phyloP scores from a whole-genome alignment of 2,888 invertebrate species.

The Tubiluchus corallicola region DNA sequence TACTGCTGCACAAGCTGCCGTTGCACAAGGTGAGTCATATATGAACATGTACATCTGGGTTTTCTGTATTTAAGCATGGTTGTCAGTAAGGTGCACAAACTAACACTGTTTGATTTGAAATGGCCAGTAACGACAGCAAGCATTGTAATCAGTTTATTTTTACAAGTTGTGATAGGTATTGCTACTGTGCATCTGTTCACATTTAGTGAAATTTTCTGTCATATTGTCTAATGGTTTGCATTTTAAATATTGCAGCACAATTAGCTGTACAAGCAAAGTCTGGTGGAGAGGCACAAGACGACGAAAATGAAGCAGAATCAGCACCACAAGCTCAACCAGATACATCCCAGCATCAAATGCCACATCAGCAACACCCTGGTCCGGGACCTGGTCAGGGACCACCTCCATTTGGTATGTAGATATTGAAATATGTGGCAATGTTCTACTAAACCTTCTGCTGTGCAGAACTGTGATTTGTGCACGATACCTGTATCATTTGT shows the following conservation, averaged over 20 bases:
- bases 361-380: not conserved
- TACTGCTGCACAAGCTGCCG: conserved; percentile 21
- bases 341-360: not conserved
- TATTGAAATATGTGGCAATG: too few relatives aligned
- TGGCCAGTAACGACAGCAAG: too few relatives aligned
- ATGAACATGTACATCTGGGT: conserved; percentile 2
- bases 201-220: too few relatives aligned
- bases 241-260: not conserved
- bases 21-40: conserved; percentile 22
- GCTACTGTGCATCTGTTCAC: too few relatives aligned
- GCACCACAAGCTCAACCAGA: not conserved
- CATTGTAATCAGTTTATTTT: too few relatives aligned
- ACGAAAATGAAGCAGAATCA: not conserved
- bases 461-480: too few relatives aligned
- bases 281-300: not conserved
- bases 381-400: conserved; percentile 28
- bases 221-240: too few relatives aligned
- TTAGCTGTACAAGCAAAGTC: not conserved
- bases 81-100: too few relatives aligned
- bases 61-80: conserved; percentile 8
- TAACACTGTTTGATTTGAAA: too few relatives aligned
- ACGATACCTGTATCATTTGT: too few relatives aligned
- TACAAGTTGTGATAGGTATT: too few relatives aligned
- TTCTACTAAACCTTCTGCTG: too few relatives aligned
- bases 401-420: conserved; percentile 40